Base-by-base conservation (phyloP, 2,888 invertebrate species). In the Pandemis heparana region DNA sequence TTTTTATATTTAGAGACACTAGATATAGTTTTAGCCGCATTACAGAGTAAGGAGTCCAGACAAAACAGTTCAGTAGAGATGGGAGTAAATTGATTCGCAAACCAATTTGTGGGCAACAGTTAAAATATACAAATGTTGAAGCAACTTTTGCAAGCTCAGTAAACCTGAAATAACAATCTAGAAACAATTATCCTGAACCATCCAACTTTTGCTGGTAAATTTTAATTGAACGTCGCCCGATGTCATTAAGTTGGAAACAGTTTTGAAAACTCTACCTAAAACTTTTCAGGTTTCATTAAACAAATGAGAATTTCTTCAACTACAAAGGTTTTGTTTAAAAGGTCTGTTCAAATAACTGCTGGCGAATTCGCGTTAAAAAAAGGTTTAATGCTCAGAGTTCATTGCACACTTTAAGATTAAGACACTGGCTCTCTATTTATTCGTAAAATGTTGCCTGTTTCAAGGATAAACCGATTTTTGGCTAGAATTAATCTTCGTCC, bases 181-280 rank as follows among this genome's bases (percentile, higher is more conserved):
- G 23, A 63, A 56, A 41, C 66, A 56, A 41, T 56, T 66, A 41
- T 41, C 39, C 53, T 3, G 41, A 53, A 18, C 62, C 51, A 51
- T 53, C 51, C 41, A 56, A 41, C 66, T 66, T 41, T 38, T 14
- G 39, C 53, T 66, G 53, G 18, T 56, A 32, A 63, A 63, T 41
- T 66, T 39, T 41, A 66, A 66, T 66, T 66, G 66, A 16, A 32
- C 48, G 16, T 64, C 23, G 64, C 46, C 16, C 39, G 66, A 14
- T 43, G 23, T 46, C 65, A 6, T 16, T 23, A 41, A 53, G 53
- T 66, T 66, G 18, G 39, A 14, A 18, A 32, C 38, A n/a, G 48
- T 23, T 32, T 16, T 48, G 51, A 51, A 43, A 62, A 64, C 65
- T 48, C 51, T 10, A 61, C 32, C 64, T 43, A 12, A 16, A 65